Percentiles rank a stretch among this genome's conserved stretches.
Conservation (phyloP, 2,888 invertebrate genomes). For the Ernsta delagoae region DNA sequence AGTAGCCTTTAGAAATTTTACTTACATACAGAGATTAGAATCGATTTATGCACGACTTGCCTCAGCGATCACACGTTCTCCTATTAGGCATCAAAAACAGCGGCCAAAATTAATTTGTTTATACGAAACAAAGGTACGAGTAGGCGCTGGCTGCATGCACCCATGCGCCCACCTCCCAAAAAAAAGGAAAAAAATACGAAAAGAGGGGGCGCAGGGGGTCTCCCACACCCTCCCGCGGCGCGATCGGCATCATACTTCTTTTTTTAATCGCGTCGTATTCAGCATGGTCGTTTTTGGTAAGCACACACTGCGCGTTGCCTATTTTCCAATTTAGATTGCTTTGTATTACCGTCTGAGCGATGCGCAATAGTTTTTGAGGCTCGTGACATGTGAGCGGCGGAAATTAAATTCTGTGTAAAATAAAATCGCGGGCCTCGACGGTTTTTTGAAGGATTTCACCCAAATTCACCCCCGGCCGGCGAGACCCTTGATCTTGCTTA, state of each 20-base stretch:
- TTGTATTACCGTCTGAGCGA: conserved; percentile 84
- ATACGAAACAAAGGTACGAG: conserved; percentile 85
- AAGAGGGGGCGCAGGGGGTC: conserved; percentile 65
- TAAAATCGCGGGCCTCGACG: conserved; percentile 40
- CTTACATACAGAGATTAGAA: not conserved
- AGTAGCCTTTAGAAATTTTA: not conserved
- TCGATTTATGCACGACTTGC: conserved; percentile 13
- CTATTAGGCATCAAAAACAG: conserved; percentile 82
- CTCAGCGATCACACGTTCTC: conserved; percentile 61
- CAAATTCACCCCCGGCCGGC: conserved; percentile 30
- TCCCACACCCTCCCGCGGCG: conserved; percentile 73
- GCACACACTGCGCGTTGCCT: conserved; percentile 84
- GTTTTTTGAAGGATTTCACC: conserved; percentile 40
- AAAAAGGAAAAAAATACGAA: conserved; percentile 72
- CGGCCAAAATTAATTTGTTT: conserved; percentile 85
- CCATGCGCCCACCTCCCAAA: conserved; percentile 81
- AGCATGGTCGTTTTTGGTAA: conserved; percentile 83
- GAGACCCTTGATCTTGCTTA: conserved; percentile 37
- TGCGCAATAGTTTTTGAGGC: conserved; percentile 83
- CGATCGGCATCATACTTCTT: conserved; percentile 84
- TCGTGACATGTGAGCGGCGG: conserved; percentile 76
- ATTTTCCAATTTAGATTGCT: conserved; percentile 85
- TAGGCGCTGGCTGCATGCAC: conserved; percentile 82
- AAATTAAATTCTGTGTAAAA: conserved; percentile 76
- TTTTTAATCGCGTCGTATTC: conserved; percentile 85